Percentiles rank a stretch among this genome's conserved stretches.
These are phyloP conservation scores for Dolichopus griseipennis DNA, from an alignment of 2,888 invertebrate genomes.

Conservation along the genomic window DNA sequence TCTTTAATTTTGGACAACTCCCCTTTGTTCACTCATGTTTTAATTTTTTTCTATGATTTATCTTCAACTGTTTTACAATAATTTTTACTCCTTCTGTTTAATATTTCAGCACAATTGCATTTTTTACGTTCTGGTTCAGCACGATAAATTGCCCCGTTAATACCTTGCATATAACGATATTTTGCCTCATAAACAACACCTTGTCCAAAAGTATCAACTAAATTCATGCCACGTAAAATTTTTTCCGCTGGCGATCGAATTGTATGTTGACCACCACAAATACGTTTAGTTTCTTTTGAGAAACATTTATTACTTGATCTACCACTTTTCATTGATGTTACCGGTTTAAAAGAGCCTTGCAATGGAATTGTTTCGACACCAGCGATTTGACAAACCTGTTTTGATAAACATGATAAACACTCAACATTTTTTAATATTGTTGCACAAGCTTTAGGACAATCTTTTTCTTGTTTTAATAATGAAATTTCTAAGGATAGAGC, in stretches of 20 bases:
- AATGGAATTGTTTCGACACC: background rate
- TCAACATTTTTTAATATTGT: slow-evolving; percentile 28
- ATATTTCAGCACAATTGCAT: too few species aligned
- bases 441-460: slow-evolving; percentile 35
- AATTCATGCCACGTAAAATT: slow-evolving; percentile 27
- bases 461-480: slow-evolving; percentile 25
- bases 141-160: slow-evolving; percentile 21
- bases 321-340: too few species aligned
- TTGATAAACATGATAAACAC: slow-evolving; percentile 33
- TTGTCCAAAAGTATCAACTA: slow-evolving; percentile 29
- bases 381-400: slow-evolving; percentile 26
- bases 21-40: too few species aligned
- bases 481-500: slow-evolving; percentile 26
- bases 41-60: too few species aligned
- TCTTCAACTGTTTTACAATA: too few species aligned
- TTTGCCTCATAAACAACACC: slow-evolving; percentile 11
- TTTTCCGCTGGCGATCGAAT: slow-evolving; percentile 27
- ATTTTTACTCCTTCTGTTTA: too few species aligned
- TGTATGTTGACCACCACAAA: slow-evolving; percentile 24
- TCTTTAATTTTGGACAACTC: too few species aligned
- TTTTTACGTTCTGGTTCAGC: background rate
- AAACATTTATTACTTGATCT: too few species aligned
- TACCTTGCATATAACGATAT: slow-evolving; percentile 17
- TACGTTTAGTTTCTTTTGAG: slow-evolving; percentile 18
- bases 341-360: too few species aligned